Conservation (phyloP, 2,113 vertebrate genomes). For the Salminus brasiliensis region DNA sequence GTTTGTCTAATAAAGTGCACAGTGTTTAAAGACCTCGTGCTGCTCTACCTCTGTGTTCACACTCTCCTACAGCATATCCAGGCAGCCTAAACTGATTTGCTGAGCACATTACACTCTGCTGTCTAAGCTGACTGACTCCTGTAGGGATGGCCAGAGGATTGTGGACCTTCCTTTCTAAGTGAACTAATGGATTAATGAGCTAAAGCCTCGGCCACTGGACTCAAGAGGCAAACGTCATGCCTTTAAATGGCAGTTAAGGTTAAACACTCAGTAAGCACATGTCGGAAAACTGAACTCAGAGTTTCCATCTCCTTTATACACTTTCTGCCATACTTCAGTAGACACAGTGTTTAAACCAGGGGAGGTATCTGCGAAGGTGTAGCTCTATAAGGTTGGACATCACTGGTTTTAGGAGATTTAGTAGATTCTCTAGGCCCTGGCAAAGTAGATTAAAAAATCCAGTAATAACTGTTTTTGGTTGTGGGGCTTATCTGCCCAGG, state of each 20-base stretch:
- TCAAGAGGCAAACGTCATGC: neutral
- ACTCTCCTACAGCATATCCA: neutral
- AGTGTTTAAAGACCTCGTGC: too few relatives aligned
- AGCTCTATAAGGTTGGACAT: too few relatives aligned
- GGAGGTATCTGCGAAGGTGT: too few relatives aligned
- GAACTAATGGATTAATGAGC: neutral
- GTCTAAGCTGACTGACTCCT: slow-evolving; percentile 12
- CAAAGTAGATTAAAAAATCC: too few relatives aligned
- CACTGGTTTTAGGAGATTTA: too few relatives aligned
- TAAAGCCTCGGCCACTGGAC: neutral
- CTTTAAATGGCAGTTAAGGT: neutral
- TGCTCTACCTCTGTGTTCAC: neutral
- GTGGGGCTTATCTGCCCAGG: too few relatives aligned
- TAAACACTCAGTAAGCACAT: neutral
- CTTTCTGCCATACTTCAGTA: neutral
- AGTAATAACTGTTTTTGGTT: too few relatives aligned
- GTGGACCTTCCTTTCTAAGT: neutral
- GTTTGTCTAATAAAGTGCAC: too few relatives aligned
- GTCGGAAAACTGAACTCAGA: neutral
- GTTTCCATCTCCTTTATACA: neutral
- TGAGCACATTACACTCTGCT: neutral
- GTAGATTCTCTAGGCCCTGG: too few relatives aligned
- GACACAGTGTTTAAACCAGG: neutral
- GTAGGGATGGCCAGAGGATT: neutral
- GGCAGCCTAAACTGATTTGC: neutral